phyloP scores from a whole-genome alignment of 2,113 vertebrate genomes.

The Pimephales promelas region DNA sequence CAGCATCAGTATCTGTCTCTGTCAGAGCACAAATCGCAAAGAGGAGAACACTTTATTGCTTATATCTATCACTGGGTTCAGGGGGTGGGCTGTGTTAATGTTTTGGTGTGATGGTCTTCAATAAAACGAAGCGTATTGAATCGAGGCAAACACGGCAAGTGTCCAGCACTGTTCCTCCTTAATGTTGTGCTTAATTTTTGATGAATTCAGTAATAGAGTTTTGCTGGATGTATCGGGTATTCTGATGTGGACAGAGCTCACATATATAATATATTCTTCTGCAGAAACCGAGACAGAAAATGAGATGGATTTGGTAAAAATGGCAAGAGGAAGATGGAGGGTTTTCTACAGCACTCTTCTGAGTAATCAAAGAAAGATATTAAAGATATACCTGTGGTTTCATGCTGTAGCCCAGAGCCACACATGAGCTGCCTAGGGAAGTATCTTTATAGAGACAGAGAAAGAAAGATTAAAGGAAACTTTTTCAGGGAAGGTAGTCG shows the following conservation, averaged over 20 bases:
- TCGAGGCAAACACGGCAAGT: not conserved
- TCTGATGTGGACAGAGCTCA: conserved; percentile 59
- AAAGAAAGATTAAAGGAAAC: conserved; percentile 53
- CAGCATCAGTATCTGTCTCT: conserved; percentile 75
- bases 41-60: conserved; percentile 75
- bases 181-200: conserved; percentile 71
- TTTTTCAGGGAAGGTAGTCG: not conserved
- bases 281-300: conserved; percentile 55
- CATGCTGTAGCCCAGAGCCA: conserved; percentile 26
- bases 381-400: conserved; percentile 79
- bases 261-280: conserved; percentile 69
- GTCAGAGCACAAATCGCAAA: conserved; percentile 71
- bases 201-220: conserved; percentile 71
- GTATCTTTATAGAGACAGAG: conserved; percentile 70
- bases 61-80: conserved; percentile 72
- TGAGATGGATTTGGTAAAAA: conserved; percentile 20
- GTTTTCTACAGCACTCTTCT: conserved; percentile 60
- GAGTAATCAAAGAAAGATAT: conserved; percentile 68
- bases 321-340: conserved; percentile 23
- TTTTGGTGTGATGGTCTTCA: conserved; percentile 56
- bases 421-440: conserved; percentile 61
- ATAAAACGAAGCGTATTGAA: conserved; percentile 58
- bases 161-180: conserved; percentile 57
- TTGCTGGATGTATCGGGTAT: conserved; percentile 65
- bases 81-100: conserved; percentile 48